These are phyloP conservation scores for Drosophila subpulchrella DNA, from an alignment of 1,140 invertebrate genomes.

Conservation along the genomic window DNA sequence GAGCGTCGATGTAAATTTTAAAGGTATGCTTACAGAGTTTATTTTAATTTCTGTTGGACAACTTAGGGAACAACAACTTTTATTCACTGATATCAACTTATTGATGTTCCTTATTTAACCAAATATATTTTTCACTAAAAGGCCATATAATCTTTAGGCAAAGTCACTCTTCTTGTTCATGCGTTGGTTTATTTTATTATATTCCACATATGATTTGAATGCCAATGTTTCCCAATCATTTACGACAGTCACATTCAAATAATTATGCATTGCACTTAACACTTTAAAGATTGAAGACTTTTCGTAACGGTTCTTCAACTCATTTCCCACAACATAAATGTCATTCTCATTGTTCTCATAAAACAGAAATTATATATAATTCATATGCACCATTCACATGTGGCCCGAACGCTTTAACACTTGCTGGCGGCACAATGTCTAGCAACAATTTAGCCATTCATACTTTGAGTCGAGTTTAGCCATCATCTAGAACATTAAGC, in stretches of 20 bases:
- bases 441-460: slow-evolving; percentile 28
- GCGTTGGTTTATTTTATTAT: background rate
- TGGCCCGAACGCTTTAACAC: slow-evolving; percentile 38
- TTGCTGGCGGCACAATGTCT: slow-evolving; percentile 17
- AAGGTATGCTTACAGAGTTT: too few species aligned
- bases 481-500: slow-evolving; percentile 41
- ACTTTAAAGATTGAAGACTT: slow-evolving; percentile 38
- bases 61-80: too few species aligned
- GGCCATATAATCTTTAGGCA: background rate
- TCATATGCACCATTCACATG: slow-evolving; percentile 51
- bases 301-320: slow-evolving; percentile 53
- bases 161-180: too few species aligned
- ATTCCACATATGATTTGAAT: background rate
- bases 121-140: background rate
- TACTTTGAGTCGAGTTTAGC: slow-evolving; percentile 22
- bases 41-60: too few species aligned
- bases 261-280: slow-evolving; percentile 48
- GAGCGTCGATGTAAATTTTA: too few species aligned
- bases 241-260: slow-evolving; percentile 8
- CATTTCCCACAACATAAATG: slow-evolving; percentile 63
- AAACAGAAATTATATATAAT: slow-evolving; percentile 37
- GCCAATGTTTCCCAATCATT: slow-evolving; percentile 26
- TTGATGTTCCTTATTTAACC: too few species aligned
- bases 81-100: too few species aligned
- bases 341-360: slow-evolving; percentile 59